Base-by-base conservation (phyloP, 1,140 invertebrate species). In the Nasonia longicornis region DNA sequence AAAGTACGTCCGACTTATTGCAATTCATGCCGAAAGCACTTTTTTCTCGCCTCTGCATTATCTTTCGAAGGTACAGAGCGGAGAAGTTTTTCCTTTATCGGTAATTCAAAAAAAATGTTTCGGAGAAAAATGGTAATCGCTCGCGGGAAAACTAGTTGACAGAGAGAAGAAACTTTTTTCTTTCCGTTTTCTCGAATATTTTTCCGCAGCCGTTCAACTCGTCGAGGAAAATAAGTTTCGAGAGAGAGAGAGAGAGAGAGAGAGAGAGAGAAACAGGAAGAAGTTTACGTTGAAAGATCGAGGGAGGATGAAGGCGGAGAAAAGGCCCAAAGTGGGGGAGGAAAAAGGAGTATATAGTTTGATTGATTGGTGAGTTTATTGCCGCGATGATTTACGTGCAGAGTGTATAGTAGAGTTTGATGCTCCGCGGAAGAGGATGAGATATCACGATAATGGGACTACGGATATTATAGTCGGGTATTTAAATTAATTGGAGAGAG, bases 331-430 rank as follows among this genome's bases (percentile, higher is more conserved):
- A 35, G 31, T 35, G 31, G 74, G 64, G 48, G 75, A 42, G 38
- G 1, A 67, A 76, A 69, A 58, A 48, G 20, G 16, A 35, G 31
- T 35, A 35, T 35, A 35, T 81, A 26, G 63, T 81, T 80, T 81
- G 73, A 81, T 81, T 81, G 79, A 81, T 81, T 81, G 66, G 66
- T n/a, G 31, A 81, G 66, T 81, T 81, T 81, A 70, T 76, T 75
- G 72, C 66, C 10, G 22, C 14, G 45, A 70, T 20, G n/a, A 67
- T 42, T 22, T 67, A n/a, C 58, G 14, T 22, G 31, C 22, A 0
- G n/a, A 20, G n/a, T 35, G 31, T 35, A 35, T 35, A 35, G 26
- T 42, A 42, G 6, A 31, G n/a, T 67, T 67, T 22, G 26, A 67
- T 67, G n/a, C 6, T 63, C n/a, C 20, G 58, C 14, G n/a, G 6